A percentile compares a stretch with the other conserved stretches of the same genome.
Conservation (phyloP, 2,888 invertebrate species). For the Calliopum simillimum region DNA sequence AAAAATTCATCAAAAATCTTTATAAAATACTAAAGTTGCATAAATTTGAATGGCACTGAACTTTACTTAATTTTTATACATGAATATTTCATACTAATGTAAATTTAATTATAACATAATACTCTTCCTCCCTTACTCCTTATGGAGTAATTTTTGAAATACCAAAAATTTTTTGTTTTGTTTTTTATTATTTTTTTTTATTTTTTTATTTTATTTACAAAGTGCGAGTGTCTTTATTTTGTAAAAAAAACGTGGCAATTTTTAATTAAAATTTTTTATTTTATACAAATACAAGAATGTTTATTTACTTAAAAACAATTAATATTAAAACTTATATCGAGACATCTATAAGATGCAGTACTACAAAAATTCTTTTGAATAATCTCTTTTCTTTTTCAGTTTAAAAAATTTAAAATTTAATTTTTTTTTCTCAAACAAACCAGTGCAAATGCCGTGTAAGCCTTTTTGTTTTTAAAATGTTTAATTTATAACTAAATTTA, state of each 20-base stretch:
- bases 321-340: slow-evolving; percentile 34
- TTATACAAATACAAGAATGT: slow-evolving; percentile 40
- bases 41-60: slow-evolving; percentile 64
- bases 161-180: slow-evolving; percentile 55
- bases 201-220: slow-evolving; percentile 51
- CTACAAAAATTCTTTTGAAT: not conserved
- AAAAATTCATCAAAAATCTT: slow-evolving; percentile 28
- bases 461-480: slow-evolving; percentile 50
- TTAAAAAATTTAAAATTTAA: not conserved
- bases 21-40: slow-evolving; percentile 42
- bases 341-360: slow-evolving; percentile 22
- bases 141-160: slow-evolving; percentile 59
- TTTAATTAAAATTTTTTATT: slow-evolving; percentile 37
- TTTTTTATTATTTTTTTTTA: slow-evolving; percentile 43
- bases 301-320: slow-evolving; percentile 39
- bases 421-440: slow-evolving; percentile 26
- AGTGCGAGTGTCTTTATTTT: slow-evolving; percentile 35
- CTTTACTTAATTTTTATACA: slow-evolving; percentile 63
- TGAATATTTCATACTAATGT: slow-evolving; percentile 29
- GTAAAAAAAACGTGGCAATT: slow-evolving; percentile 30
- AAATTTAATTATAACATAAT: slow-evolving; percentile 40
- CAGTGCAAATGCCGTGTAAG: slow-evolving; percentile 47
- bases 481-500: slow-evolving; percentile 54
- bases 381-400: not conserved
- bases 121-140: slow-evolving; percentile 49